These are phyloP conservation scores for Malthinus seriepunctatus DNA, from an alignment of 2,888 invertebrate genomes.

Conservation along the genomic window DNA sequence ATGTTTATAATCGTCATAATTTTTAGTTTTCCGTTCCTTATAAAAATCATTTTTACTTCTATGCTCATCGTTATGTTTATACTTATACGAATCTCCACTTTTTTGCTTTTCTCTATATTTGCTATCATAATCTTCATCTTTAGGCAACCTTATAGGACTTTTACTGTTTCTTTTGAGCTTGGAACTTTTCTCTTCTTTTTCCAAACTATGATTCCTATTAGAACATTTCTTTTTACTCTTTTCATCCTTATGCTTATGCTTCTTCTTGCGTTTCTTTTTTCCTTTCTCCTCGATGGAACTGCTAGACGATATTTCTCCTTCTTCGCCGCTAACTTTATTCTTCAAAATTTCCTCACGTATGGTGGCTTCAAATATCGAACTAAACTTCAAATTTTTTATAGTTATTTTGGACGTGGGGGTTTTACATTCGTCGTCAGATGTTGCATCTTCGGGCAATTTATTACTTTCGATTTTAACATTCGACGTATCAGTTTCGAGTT, in stretches of 20 bases:
- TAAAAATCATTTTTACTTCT: constrained; percentile 31
- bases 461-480: constrained; percentile 32
- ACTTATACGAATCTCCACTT: constrained; percentile 30
- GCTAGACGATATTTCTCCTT: constrained; percentile 13
- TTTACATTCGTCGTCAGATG: constrained; percentile 33
- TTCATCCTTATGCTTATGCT: constrained; percentile 20
- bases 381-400: constrained; percentile 71
- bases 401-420: constrained; percentile 58
- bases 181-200: constrained; percentile 16
- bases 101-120: constrained; percentile 22
- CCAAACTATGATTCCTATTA: constrained; percentile 32
- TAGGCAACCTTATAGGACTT: constrained; percentile 7
- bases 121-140: constrained; percentile 16
- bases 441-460: constrained; percentile 49
- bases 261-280: constrained; percentile 27
- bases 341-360: constrained; percentile 26
- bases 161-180: not conserved
- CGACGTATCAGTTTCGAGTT: constrained; percentile 42
- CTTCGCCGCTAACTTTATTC: constrained; percentile 22
- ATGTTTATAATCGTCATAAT: constrained; percentile 37
- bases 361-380: constrained; percentile 62
- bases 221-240: constrained; percentile 7
- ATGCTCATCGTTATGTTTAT: constrained; percentile 38
- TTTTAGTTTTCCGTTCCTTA: constrained; percentile 16
- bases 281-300: constrained; percentile 14